Evolutionary conservation across 2,113 vertebrate species (phyloP).

Genomic region (Sarotherodon lohbergeri): DNA sequence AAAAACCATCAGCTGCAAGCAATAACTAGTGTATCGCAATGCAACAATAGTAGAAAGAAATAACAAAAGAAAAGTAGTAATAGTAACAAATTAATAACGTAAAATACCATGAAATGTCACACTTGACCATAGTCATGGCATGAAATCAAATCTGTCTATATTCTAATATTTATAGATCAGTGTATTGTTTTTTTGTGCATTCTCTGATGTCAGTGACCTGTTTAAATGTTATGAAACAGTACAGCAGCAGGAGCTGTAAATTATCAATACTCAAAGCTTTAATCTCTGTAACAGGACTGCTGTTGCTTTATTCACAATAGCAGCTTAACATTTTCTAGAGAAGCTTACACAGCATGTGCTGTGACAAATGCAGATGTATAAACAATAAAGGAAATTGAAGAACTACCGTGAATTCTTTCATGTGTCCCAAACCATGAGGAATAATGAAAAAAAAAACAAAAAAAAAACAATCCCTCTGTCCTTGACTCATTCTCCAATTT

Average conservation of each 20-base stretch:
- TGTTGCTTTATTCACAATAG: not conserved
- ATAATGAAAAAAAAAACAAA: not conserved
- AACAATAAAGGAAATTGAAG: not conserved
- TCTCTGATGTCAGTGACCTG: not conserved
- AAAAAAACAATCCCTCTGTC: not conserved
- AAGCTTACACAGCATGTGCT: not conserved
- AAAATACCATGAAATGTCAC: not conserved
- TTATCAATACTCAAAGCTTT: not conserved
- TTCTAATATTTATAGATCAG: not conserved
- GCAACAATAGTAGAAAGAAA: not conserved
- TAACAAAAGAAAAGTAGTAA: not conserved
- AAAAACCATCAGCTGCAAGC: not conserved
- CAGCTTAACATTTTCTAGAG: not conserved
- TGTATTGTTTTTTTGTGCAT: not conserved
- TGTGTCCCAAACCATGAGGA: not conserved
- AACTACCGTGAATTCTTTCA: not conserved
- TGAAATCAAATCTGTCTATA: not conserved
- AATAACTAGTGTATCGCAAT: not conserved
- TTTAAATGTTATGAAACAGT: not conserved
- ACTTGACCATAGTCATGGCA: not conserved
- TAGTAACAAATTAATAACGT: not conserved
- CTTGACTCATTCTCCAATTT: slow-evolving; percentile 32
- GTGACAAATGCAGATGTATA: not conserved
- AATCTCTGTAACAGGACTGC: not conserved
- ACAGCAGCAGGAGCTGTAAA: not conserved